Evolutionary conservation across 2,888 invertebrate species (phyloP).

Genomic region (Ectemnius continuus): DNA sequence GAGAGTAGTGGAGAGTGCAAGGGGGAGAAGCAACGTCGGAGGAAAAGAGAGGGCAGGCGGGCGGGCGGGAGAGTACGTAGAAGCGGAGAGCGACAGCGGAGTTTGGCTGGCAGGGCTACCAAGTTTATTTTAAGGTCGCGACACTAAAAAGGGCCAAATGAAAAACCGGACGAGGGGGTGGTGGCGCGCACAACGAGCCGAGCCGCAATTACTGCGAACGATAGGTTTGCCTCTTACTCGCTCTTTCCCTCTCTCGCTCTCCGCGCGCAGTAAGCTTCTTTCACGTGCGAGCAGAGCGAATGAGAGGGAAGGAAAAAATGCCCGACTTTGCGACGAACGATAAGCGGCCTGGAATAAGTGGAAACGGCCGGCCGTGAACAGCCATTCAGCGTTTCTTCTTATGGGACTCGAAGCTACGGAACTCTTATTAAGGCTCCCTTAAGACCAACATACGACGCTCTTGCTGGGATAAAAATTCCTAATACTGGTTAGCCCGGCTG

Average conservation of each 20-base stretch:
- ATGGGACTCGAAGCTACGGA: no score
- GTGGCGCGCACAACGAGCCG: constrained; percentile 44
- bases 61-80: constrained; percentile 3
- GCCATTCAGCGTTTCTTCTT: no score
- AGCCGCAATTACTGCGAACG: constrained; percentile 58
- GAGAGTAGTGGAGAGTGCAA: background rate
- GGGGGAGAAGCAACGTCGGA: constrained; percentile 8
- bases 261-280: background rate
- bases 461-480: no score
- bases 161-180: constrained; percentile 61
- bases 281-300: background rate
- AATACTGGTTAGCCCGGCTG: no score
- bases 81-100: background rate
- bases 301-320: constrained; percentile 30
- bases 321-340: constrained; percentile 22
- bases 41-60: constrained; percentile 11
- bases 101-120: constrained; percentile 28
- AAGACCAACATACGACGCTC: no score
- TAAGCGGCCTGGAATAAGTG: constrained; percentile 6
- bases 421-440: no score
- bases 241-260: background rate
- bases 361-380: no score
- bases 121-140: constrained; percentile 68
- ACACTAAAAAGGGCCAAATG: constrained; percentile 63
- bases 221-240: constrained; percentile 5